Conservation (phyloP, 2,888 invertebrate genomes). For the Cheilosia vernalis region DNA sequence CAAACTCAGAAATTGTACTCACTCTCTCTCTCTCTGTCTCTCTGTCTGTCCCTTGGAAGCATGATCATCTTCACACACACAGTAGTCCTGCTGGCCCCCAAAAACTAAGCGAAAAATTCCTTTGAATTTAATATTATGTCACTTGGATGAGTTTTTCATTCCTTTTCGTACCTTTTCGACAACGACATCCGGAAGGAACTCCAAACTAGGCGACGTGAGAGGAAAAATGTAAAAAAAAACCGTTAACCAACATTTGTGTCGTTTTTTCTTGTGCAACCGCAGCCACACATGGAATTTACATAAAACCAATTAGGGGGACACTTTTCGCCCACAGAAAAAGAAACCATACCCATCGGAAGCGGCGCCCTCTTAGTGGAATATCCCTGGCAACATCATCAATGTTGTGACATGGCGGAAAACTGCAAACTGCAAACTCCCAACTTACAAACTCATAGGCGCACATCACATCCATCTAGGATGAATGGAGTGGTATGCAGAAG, state of each 20-base stretch:
- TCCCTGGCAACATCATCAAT: conserved; percentile 58
- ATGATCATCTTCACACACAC: background rate
- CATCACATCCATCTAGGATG: background rate
- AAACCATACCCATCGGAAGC: conserved; percentile 15
- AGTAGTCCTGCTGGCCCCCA: background rate
- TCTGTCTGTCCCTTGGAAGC: background rate
- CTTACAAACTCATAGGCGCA: conserved; percentile 47
- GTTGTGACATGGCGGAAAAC: conserved; percentile 61
- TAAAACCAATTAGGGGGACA: conserved; percentile 74
- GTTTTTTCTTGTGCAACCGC: conserved; percentile 42
- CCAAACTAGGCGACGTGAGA: conserved; percentile 59
- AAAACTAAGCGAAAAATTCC: conserved; percentile 71
- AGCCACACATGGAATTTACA: conserved; percentile 73
- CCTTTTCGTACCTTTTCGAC: conserved; percentile 26
- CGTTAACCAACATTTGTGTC: conserved; percentile 26
- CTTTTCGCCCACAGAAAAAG: conserved; percentile 48
- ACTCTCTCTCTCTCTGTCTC: background rate
- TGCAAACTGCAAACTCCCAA: conserved; percentile 24
- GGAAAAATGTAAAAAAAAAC: conserved; percentile 33
- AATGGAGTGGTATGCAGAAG: background rate
- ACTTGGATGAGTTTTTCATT: conserved; percentile 65
- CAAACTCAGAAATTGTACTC: conserved; percentile 55
- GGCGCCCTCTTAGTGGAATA: conserved; percentile 3
- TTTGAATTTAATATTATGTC: conserved; percentile 74
- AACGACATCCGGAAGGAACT: conserved; percentile 11